Percentiles rank a stretch among this genome's conserved stretches.
Conservation (phyloP, 2,113 vertebrate genomes). For the Atractosteus spatula region DNA sequence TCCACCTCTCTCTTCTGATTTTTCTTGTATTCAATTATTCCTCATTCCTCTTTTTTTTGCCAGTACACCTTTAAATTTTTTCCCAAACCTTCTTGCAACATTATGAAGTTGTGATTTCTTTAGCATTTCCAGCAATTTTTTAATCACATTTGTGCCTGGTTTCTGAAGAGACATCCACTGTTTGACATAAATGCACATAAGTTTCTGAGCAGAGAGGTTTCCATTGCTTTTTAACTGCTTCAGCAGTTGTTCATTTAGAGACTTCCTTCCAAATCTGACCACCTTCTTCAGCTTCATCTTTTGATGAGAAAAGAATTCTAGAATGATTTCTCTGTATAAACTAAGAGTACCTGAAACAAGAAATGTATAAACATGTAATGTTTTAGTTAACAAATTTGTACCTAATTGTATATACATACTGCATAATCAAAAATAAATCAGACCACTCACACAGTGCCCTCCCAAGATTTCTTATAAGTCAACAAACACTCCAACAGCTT, state of each 20-base stretch:
- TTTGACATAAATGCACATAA: slow-evolving; percentile 25
- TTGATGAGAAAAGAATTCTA: slow-evolving; percentile 28
- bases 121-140: slow-evolving; percentile 30
- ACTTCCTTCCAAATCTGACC: slow-evolving; percentile 33
- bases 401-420: too few relatives aligned
- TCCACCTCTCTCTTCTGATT: too few relatives aligned
- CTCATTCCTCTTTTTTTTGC: too few relatives aligned
- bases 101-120: slow-evolving; percentile 1
- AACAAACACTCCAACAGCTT: too few relatives aligned
- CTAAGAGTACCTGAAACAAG: slow-evolving; percentile 29
- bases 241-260: neutral
- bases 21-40: too few relatives aligned
- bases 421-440: too few relatives aligned
- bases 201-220: neutral
- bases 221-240: slow-evolving; percentile 7
- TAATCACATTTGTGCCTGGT: slow-evolving; percentile 24
- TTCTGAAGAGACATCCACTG: slow-evolving; percentile 29
- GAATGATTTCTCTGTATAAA: slow-evolving; percentile 26
- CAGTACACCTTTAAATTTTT: neutral
- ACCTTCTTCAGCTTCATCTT: slow-evolving; percentile 32
- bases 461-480: too few relatives aligned
- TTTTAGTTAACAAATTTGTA: too few relatives aligned
- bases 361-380: too few relatives aligned
- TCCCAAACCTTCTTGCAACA: slow-evolving; percentile 28
- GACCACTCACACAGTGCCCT: too few relatives aligned